A percentile compares a stretch with the other conserved stretches of the same genome.
phyloP scores from a whole-genome alignment of 2,113 vertebrate species.

The Pristiophorus japonicus region DNA sequence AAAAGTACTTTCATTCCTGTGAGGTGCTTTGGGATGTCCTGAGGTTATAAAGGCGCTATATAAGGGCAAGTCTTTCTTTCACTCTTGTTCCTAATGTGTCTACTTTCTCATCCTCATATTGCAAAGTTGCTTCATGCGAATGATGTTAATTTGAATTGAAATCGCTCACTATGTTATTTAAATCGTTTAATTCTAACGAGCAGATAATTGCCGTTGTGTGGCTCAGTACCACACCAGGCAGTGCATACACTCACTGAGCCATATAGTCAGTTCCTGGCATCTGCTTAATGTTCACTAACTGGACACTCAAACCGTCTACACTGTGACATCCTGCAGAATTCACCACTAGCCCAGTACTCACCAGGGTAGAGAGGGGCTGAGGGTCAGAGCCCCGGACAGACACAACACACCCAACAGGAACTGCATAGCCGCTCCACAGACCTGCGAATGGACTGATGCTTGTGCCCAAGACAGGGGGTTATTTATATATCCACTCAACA shows the following conservation, averaged over 20 bases:
- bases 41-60: no score
- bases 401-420: background rate
- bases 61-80: background rate
- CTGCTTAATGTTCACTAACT: background rate
- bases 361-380: background rate
- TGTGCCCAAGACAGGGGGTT: background rate
- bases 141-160: background rate
- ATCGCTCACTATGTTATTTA: background rate
- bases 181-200: background rate
- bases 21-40: no score
- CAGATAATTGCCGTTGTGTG: background rate
- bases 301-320: background rate
- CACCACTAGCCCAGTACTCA: background rate
- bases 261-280: background rate
- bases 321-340: background rate
- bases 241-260: background rate
- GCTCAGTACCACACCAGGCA: background rate
- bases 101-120: background rate
- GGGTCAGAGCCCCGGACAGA: background rate
- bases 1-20: no score
- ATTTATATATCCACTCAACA: background rate
- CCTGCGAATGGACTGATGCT: background rate
- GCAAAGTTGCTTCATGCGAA: background rate
- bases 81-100: background rate
- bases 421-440: background rate